Percentiles rank a stretch among this genome's conserved stretches.
Evolutionary conservation across 1,140 invertebrate genomes (phyloP).

Genomic region (Nixonia krombeini): DNA sequence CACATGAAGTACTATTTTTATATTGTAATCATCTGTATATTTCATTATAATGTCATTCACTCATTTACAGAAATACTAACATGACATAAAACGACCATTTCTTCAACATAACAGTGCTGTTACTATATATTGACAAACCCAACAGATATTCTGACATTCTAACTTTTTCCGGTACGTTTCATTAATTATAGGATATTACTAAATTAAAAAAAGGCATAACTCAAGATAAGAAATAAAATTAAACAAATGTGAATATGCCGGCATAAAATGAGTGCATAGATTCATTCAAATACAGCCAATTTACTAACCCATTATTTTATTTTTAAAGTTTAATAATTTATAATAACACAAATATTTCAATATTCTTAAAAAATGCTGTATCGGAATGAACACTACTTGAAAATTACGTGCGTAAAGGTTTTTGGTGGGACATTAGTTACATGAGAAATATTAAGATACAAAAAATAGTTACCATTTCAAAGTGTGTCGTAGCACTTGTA

Average conservation of each 20-base stretch:
- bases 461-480: conserved; percentile 71
- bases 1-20: no score
- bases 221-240: no score
- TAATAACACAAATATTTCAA: no score
- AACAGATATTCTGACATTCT: conserved; percentile 68
- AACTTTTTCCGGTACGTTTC: conserved; percentile 28
- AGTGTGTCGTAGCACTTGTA: conserved; percentile 64
- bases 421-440: conserved; percentile 43
- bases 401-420: conserved; percentile 48
- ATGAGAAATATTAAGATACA: conserved; percentile 15
- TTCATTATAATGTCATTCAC: no score
- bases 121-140: conserved; percentile 61
- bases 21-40: no score
- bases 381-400: conserved; percentile 49
- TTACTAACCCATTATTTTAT: conserved; percentile 1
- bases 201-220: no score
- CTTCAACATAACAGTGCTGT: no score
- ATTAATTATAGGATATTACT: conserved; percentile 12
- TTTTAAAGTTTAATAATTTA: conserved; percentile 2
- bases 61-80: no score
- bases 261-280: conserved; percentile 69
- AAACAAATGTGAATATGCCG: conserved; percentile 68
- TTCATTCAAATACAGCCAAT: conserved; percentile 56
- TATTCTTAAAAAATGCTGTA: conserved; percentile 37
- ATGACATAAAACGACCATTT: no score